Percentiles rank a stretch among this genome's conserved stretches.
Evolutionary conservation across 2,113 vertebrate genomes (phyloP).

Genomic region (Leucopsar rothschildi): DNA sequence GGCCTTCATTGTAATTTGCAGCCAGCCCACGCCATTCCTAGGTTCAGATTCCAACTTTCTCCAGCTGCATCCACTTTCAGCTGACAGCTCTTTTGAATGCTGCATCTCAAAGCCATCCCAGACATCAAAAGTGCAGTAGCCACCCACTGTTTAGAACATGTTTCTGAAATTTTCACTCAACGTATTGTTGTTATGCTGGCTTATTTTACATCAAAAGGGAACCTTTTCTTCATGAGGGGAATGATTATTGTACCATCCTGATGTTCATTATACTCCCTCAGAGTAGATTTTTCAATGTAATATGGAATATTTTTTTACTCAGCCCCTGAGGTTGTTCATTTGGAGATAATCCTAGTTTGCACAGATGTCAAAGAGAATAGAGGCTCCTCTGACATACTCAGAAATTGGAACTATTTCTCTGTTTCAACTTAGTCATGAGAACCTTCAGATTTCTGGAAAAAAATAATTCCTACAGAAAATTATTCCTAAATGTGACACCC

Average conservation of each 20-base stretch:
- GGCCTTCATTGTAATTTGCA: neutral
- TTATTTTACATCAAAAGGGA: neutral
- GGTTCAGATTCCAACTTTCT: conserved; percentile 25
- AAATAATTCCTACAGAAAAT: neutral
- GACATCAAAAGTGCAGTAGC: conserved; percentile 12
- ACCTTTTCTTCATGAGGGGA: neutral
- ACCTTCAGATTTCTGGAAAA: neutral
- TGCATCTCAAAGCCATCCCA: neutral
- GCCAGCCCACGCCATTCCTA: neutral
- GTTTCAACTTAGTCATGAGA: neutral
- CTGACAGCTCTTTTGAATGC: conserved; percentile 12
- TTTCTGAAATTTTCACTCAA: neutral
- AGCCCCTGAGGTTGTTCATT: neutral
- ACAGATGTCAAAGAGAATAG: neutral
- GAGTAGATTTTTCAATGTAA: neutral
- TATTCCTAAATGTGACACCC: neutral
- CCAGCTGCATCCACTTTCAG: conserved; percentile 40
- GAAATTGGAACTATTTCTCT: neutral
- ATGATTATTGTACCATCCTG: neutral
- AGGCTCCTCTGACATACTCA: neutral
- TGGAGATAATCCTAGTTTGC: neutral
- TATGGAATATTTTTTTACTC: neutral
- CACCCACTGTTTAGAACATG: neutral
- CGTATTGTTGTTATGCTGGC: accelerated
- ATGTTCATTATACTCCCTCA: neutral